These are phyloP conservation scores for Myotis lucifugus DNA, from an alignment of 2,113 vertebrate genomes.

Conservation along the genomic window DNA sequence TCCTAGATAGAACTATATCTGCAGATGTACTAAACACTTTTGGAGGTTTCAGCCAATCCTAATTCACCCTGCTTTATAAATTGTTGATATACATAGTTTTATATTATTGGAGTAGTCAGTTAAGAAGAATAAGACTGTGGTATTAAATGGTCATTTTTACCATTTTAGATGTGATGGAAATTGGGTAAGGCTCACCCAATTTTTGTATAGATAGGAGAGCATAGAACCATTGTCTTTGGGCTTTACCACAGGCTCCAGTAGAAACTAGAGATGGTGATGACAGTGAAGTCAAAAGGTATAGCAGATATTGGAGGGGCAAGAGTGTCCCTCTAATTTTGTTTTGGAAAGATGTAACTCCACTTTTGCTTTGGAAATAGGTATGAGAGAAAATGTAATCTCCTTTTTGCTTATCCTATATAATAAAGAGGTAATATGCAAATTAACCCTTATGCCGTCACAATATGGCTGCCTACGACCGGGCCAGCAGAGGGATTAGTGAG, in stretches of 20 bases:
- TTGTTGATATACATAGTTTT: not conserved
- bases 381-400: not conserved
- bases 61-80: not conserved
- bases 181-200: not conserved
- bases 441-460: too few species aligned
- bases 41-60: slow-evolving; percentile 24
- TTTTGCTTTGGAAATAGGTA: not conserved
- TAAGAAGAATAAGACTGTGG: not conserved
- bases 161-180: not conserved
- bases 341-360: not conserved
- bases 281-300: not conserved
- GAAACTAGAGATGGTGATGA: not conserved
- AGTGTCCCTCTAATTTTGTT: not conserved
- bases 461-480: too few species aligned
- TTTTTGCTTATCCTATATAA: not conserved
- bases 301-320: not conserved
- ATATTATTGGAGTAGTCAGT: not conserved
- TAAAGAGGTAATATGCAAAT: not conserved
- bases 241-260: not conserved
- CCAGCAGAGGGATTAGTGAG: too few species aligned
- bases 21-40: slow-evolving; percentile 10
- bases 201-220: not conserved
- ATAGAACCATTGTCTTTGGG: not conserved
- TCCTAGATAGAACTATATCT: not conserved
- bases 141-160: not conserved